Percentiles rank a stretch among this genome's conserved stretches.
phyloP scores from a whole-genome alignment of 2,113 vertebrate species.

The Scatophagus argus region DNA sequence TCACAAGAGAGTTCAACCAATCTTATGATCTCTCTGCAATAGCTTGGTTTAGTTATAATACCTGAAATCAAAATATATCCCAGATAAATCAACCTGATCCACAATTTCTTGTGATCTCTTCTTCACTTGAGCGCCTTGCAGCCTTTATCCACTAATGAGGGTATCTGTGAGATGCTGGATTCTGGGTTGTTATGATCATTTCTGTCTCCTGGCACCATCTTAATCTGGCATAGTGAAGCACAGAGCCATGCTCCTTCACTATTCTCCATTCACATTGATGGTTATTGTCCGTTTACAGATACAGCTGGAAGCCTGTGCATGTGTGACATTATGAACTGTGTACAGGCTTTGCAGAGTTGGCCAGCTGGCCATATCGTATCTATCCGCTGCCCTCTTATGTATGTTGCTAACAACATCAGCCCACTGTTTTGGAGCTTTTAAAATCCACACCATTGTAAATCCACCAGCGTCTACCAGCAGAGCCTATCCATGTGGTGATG shows the following conservation, averaged over 20 bases:
- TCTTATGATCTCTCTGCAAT: not conserved
- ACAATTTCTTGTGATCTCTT: not conserved
- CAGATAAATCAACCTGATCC: not conserved
- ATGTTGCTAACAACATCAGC: slow-evolving; percentile 7
- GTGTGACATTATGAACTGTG: slow-evolving; percentile 50
- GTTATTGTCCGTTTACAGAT: slow-evolving; percentile 59
- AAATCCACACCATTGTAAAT: slow-evolving; percentile 55
- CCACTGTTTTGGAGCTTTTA: slow-evolving; percentile 37
- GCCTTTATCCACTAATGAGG: not conserved
- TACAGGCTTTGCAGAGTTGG: slow-evolving; percentile 18
- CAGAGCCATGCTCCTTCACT: slow-evolving; percentile 5
- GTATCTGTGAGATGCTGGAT: slow-evolving; percentile 2
- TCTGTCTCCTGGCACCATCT: slow-evolving; percentile 25
- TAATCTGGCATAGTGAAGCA: slow-evolving; percentile 25
- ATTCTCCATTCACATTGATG: slow-evolving; percentile 22
- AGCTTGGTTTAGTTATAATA: not conserved
- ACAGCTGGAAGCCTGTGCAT: slow-evolving; percentile 32
- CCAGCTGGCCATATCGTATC: slow-evolving; percentile 50
- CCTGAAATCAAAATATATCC: slow-evolving; percentile 14
- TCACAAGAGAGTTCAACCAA: not conserved
- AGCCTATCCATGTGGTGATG: slow-evolving; percentile 33
- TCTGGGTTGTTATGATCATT: slow-evolving; percentile 19
- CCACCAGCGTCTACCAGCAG: slow-evolving; percentile 49
- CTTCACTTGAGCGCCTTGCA: slow-evolving; percentile 15
- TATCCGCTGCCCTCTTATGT: not conserved